These are phyloP conservation scores for Tachysurus vachellii DNA, from an alignment of 2,113 vertebrate genomes.

Conservation along the genomic window DNA sequence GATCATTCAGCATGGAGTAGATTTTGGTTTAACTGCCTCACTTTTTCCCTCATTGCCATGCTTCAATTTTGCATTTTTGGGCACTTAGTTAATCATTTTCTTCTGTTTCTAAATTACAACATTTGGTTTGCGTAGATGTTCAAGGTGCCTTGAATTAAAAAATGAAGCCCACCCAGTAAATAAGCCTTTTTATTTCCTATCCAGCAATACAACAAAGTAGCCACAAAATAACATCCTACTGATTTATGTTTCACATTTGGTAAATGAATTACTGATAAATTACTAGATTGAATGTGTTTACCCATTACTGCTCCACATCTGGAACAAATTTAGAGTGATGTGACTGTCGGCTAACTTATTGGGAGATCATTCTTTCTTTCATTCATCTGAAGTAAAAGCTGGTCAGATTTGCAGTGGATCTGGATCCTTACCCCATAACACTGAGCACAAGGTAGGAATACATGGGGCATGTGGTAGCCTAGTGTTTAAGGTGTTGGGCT, in stretches of 20 bases:
- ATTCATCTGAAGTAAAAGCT: background rate
- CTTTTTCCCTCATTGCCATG: background rate
- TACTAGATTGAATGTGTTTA: background rate
- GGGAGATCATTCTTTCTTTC: background rate
- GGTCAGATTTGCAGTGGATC: background rate
- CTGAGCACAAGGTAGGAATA: background rate
- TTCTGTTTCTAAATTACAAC: slow-evolving; percentile 34
- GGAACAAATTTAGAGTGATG: background rate
- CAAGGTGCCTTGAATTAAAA: slow-evolving; percentile 31
- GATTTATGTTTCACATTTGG: slow-evolving; percentile 30
- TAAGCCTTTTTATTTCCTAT: slow-evolving; percentile 36
- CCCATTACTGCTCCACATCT: background rate
- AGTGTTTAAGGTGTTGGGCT: too few species aligned
- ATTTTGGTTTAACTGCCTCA: background rate
- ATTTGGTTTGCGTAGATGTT: slow-evolving; percentile 26
- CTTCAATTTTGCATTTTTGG: background rate
- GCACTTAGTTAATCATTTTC: slow-evolving; percentile 20
- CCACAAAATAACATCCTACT: slow-evolving; percentile 9
- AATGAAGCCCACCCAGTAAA: slow-evolving; percentile 32
- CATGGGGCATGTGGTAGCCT: too few species aligned
- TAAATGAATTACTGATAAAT: slow-evolving; percentile 5
- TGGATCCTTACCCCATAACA: background rate
- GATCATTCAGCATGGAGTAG: background rate
- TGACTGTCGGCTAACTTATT: background rate
- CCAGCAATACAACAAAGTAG: slow-evolving; percentile 28